A percentile compares a stretch with the other conserved stretches of the same genome.
Evolutionary conservation across 2,113 vertebrate genomes (phyloP).

Genomic region (Pterocles gutturalis): DNA sequence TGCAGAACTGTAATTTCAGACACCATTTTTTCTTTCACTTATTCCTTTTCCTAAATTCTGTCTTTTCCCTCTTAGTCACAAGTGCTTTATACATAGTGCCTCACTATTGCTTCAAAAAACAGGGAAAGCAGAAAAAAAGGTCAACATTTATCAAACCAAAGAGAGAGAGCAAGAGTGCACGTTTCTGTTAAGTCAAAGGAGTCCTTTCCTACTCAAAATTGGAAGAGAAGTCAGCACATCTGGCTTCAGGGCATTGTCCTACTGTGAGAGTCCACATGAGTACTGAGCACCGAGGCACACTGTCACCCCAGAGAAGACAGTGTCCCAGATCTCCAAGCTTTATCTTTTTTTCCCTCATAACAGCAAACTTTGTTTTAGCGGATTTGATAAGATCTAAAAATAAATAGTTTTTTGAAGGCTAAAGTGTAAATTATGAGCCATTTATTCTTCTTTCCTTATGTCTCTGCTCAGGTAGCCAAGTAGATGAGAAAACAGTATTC

Average conservation of each 20-base stretch:
- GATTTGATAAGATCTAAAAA: neutral
- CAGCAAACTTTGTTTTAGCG: neutral
- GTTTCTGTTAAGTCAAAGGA: neutral
- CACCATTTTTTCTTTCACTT: neutral
- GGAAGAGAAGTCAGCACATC: neutral
- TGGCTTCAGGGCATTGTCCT: neutral
- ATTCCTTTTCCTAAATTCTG: neutral
- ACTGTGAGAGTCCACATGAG: neutral
- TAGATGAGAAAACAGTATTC: neutral
- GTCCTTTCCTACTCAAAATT: neutral
- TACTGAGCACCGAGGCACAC: neutral
- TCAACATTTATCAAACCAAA: neutral
- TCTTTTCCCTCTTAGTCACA: neutral
- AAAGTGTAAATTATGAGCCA: neutral
- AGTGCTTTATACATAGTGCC: neutral
- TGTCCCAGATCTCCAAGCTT: neutral
- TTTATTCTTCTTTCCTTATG: neutral
- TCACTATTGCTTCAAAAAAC: neutral
- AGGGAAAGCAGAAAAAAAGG: neutral
- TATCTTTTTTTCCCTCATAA: neutral
- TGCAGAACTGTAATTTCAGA: neutral
- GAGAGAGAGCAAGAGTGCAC: neutral
- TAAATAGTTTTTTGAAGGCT: neutral
- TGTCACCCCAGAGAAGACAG: neutral
- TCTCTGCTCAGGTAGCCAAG: constrained; percentile 2